Percentiles rank a stretch among this genome's conserved stretches.
Conservation (phyloP, 1,140 invertebrate species). For the Diorhabda elongata region DNA sequence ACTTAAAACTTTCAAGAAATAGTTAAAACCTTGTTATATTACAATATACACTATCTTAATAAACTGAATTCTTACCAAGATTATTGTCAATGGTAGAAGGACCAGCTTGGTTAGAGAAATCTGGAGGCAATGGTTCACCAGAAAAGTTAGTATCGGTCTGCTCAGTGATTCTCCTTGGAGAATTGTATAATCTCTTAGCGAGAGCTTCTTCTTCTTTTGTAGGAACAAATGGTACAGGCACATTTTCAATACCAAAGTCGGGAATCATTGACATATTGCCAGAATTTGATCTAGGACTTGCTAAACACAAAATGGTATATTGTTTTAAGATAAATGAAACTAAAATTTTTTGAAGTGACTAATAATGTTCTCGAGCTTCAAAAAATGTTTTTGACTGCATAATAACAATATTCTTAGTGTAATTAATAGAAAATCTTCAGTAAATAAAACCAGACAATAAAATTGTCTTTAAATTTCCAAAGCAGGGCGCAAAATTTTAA, state of each 20-base stretch:
- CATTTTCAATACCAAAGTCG: conserved; percentile 25
- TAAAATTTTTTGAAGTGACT: background rate
- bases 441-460: too few relatives aligned
- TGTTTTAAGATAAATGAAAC: background rate
- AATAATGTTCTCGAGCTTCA: background rate
- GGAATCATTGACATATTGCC: conserved; percentile 8
- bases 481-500: too few relatives aligned
- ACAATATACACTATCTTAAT: too few relatives aligned
- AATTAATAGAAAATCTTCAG: too few relatives aligned
- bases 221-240: conserved; percentile 31
- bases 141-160: conserved; percentile 25
- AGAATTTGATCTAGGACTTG: conserved; percentile 30
- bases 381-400: too few relatives aligned
- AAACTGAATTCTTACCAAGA: conserved; percentile 24
- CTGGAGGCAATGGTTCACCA: conserved; percentile 20
- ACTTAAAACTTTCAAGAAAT: too few relatives aligned
- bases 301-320: conserved; percentile 21
- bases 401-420: too few relatives aligned
- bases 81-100: conserved; percentile 31
- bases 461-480: too few relatives aligned
- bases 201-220: conserved; percentile 34
- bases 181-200: conserved; percentile 33
- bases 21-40: too few relatives aligned
- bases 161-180: conserved; percentile 31
- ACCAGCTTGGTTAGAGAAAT: conserved; percentile 30